Evolutionary conservation across 2,888 invertebrate genomes (phyloP), one percentile per base, ranked within the genome.

Genomic region (Lysandra bellargus): DNA sequence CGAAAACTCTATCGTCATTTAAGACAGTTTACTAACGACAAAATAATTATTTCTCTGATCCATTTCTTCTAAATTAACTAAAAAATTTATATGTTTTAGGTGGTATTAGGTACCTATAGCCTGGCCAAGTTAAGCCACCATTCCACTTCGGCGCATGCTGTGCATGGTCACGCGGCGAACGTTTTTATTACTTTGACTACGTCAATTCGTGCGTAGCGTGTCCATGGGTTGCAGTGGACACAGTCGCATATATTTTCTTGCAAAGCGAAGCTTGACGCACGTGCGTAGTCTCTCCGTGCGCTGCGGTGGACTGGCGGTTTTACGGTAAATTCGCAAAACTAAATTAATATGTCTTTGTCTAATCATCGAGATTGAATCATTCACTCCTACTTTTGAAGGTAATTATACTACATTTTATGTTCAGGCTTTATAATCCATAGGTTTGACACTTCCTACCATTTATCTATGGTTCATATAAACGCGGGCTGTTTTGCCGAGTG

Each of bases 401-500:
- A 49, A 9, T 57, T 17, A 17, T 57, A 17, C 57, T 57, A 4
- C 17, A 17, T 14, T 17, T 69, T 14, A 33, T 37, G 69, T 17
- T 37, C 69, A 14, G 33, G 69, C 69, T 33, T 14, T 33, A 64
- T 23, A 64, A 4, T 64, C 30, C 69, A 69, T 64, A 30, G 12
- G 37, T 69, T 69, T 37, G 9, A 30, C 64, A 23, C 64, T 64
- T 64, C 30, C 9, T 69, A 17, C 30, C 40, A 74, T 44, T 73
- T 74, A 9, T 44, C 74, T 74, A 74, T 83, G 80, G 77, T 85
- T 94, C 88, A 96, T 86, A 96, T 96, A 85, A 93, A 96, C 82
- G 96, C 96, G 78, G 97, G 96, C 85, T 97, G 97, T 84, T 97
- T 97, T 86, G 97, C 97, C 85, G 98, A 98, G 91, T 98, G 98